Conservation (phyloP, 2,797 vertebrate genomes). For the Sebastes matsubarae region DNA sequence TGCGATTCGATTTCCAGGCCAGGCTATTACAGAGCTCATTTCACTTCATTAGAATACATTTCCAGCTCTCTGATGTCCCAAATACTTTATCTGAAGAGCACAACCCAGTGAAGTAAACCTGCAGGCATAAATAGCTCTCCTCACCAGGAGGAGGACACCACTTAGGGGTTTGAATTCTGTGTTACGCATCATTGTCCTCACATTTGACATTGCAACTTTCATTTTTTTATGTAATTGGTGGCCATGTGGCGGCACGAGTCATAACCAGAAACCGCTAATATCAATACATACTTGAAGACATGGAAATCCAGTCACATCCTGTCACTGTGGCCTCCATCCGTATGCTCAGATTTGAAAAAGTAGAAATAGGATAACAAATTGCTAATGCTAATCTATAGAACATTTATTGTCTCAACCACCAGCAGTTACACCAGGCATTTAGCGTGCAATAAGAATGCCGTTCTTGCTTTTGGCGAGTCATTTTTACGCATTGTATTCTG, state of each 20-base stretch:
- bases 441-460: too few relatives aligned
- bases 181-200: not conserved
- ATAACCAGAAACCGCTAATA: not conserved
- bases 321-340: not conserved
- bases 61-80: conserved; percentile 62
- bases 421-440: not conserved
- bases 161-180: not conserved
- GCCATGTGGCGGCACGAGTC: not conserved
- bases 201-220: not conserved
- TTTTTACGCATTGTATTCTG: too few relatives aligned
- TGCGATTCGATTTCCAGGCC: conserved; percentile 47
- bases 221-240: not conserved
- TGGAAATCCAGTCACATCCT: conserved; percentile 2
- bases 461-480: too few relatives aligned
- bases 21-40: conserved; percentile 51
- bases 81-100: conserved; percentile 62
- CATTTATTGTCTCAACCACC: not conserved
- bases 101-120: conserved; percentile 41
- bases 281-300: not conserved
- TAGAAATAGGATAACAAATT: not conserved
- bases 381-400: not conserved
- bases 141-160: conserved; percentile 8
- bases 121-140: conserved; percentile 31
- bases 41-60: conserved; percentile 58
- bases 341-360: not conserved